Evolutionary conservation across 2,797 vertebrate genomes (phyloP), one percentile per base, ranked within the genome.

Genomic region (Rhinoraja longicauda): DNA sequence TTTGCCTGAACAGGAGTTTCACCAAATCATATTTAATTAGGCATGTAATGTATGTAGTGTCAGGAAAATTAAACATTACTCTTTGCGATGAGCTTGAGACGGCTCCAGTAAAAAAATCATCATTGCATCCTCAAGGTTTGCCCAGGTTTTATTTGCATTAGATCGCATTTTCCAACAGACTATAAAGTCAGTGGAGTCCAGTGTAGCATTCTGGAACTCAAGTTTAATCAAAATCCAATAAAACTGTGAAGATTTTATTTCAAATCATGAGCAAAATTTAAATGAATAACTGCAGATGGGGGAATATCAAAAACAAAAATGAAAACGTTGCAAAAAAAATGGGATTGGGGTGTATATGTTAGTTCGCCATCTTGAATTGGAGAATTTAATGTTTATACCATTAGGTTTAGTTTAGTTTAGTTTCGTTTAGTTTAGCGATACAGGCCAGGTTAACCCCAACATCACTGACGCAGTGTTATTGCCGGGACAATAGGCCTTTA

Each of bases 51-150:
- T 17, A 64, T 88, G 59, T 88, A 67, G 84, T 88, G 15, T 88
- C 84, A 88, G 84, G 84, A 67, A 88, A 88, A 88, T 64, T 67
- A 88, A 88, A 88, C 62, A 88, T 88, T 19, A 67, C 84, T 88
- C 67, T 88, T 88, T 67, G 84, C 62, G 21, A 67, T 88, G 59
- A 88, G 84, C 84, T 88, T 32, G 84, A 64, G 9, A 32, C 17
- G 59, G n/a, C n/a, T 6, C 19, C 62, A 88, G 84, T 67, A n/a
- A 64, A 88, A 88, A n/a, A 88, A 36, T 36, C n/a, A 36, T 1
- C n/a, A 17, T 67, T 36, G 84, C 59, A 88, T 21, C 84, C 84
- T 32, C 64, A 17, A 32, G 64, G 39, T 67, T 67, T 88, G 59
- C n/a, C n/a, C 9, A 62, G 17, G 59, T n/a, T 62, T 86, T 86